Conservation (phyloP, 2,113 vertebrate genomes). For the Aspiorhynchus laticeps region DNA sequence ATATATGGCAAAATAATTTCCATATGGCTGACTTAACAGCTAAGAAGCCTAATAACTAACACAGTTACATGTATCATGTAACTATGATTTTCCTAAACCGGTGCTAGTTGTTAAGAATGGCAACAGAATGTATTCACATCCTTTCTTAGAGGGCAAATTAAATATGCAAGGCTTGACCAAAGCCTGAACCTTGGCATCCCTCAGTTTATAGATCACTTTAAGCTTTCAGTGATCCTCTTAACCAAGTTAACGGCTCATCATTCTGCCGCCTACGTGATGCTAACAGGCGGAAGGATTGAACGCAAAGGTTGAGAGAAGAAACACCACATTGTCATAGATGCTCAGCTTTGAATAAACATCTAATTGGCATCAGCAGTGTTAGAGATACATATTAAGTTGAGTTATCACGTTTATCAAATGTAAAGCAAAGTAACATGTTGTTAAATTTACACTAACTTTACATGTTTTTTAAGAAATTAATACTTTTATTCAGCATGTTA, state of each 20-base stretch:
- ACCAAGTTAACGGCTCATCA: slow-evolving; percentile 53
- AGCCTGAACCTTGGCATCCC: slow-evolving; percentile 46
- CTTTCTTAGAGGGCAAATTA: slow-evolving; percentile 45
- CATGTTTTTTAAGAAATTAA: neutral
- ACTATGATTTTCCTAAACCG: neutral
- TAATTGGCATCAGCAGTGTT: slow-evolving; percentile 2
- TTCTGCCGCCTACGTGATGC: slow-evolving; percentile 41
- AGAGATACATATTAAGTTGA: neutral
- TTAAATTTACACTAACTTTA: neutral
- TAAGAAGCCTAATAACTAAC: neutral
- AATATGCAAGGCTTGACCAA: slow-evolving; percentile 42
- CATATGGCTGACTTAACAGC: too few relatives aligned
- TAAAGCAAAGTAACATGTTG: neutral
- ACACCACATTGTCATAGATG: neutral
- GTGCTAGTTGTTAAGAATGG: neutral
- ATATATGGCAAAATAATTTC: too few relatives aligned
- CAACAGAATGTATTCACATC: neutral
- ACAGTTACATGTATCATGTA: neutral
- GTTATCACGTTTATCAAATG: neutral
- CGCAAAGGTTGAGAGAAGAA: neutral
- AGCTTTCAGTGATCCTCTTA: slow-evolving; percentile 55
- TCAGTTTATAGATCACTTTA: slow-evolving; percentile 57
- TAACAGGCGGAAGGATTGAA: slow-evolving; percentile 7
- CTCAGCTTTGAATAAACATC: neutral
- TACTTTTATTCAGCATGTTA: neutral